Conservation (phyloP, 1,140 invertebrate species). For the Panagrolaimus sp. region DNA sequence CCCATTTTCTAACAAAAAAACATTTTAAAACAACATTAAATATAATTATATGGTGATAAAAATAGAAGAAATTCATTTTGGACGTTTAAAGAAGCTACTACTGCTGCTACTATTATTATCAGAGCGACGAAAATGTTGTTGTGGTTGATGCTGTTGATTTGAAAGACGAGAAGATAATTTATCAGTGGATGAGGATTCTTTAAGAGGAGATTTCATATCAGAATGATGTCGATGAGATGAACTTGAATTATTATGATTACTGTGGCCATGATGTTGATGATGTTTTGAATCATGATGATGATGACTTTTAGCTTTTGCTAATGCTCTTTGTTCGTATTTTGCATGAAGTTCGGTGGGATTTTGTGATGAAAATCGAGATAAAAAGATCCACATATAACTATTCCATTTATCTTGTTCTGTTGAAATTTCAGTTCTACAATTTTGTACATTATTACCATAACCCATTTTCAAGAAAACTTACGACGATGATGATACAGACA, state of each 20-base stretch:
- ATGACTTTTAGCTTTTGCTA: neutral
- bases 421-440: slow-evolving; percentile 36
- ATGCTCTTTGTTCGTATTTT: neutral
- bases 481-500: slow-evolving; percentile 31
- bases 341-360: neutral
- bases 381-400: slow-evolving; percentile 56
- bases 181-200: too few relatives aligned
- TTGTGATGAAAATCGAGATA: slow-evolving; percentile 28
- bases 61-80: too few relatives aligned
- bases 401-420: slow-evolving; percentile 41
- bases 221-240: neutral
- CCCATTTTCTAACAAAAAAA: neutral
- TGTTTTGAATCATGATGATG: neutral
- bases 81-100: too few relatives aligned
- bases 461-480: neutral
- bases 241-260: neutral
- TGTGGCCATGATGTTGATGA: neutral
- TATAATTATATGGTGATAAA: too few relatives aligned
- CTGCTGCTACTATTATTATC: too few relatives aligned
- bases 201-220: neutral
- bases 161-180: neutral
- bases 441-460: slow-evolving; percentile 27
- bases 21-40: too few relatives aligned
- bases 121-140: too few relatives aligned
- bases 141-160: too few relatives aligned